phyloP scores from a whole-genome alignment of 2,888 invertebrate genomes.

The Steinernema carpocapsae region DNA sequence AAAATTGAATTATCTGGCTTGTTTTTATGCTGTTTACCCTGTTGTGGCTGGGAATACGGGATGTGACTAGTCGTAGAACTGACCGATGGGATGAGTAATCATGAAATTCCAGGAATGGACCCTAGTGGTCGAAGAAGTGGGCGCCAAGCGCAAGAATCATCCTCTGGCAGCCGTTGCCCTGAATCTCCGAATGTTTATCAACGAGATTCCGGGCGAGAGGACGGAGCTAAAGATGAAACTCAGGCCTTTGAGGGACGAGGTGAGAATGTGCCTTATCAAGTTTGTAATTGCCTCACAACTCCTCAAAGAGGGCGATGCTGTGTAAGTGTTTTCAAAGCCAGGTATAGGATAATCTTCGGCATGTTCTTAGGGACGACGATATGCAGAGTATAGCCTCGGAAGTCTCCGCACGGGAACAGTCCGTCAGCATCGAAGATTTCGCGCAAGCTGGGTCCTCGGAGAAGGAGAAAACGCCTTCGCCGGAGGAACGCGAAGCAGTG shows the following conservation, averaged over 20 bases:
- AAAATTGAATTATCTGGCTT: too few relatives aligned
- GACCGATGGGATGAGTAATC: too few relatives aligned
- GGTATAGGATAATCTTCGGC: too few relatives aligned
- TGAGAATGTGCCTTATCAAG: slow-evolving; percentile 48
- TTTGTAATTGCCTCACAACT: slow-evolving; percentile 55
- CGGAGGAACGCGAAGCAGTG: slow-evolving; percentile 18
- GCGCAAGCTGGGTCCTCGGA: slow-evolving; percentile 1
- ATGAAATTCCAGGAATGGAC: slow-evolving; percentile 66
- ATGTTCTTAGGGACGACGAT: slow-evolving; percentile 43
- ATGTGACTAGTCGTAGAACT: too few relatives aligned
- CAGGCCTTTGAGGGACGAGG: slow-evolving; percentile 51
- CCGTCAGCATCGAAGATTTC: slow-evolving; percentile 21
- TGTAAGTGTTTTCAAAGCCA: too few relatives aligned
- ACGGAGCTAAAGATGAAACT: slow-evolving; percentile 61
- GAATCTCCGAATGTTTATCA: slow-evolving; percentile 64
- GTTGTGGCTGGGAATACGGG: too few relatives aligned
- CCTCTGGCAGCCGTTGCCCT: slow-evolving; percentile 64
- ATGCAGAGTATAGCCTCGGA: slow-evolving; percentile 42
- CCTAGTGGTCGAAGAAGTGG: slow-evolving; percentile 64
- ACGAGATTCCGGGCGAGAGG: slow-evolving; percentile 55
- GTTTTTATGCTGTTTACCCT: too few relatives aligned
- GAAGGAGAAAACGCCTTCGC: not conserved
- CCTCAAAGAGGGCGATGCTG: slow-evolving; percentile 54
- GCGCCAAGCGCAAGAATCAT: slow-evolving; percentile 54
- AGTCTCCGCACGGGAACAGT: slow-evolving; percentile 35